A percentile compares a stretch with the other conserved stretches of the same genome.
phyloP scores from a whole-genome alignment of 2,113 vertebrate genomes.

The Rallus limicola region DNA sequence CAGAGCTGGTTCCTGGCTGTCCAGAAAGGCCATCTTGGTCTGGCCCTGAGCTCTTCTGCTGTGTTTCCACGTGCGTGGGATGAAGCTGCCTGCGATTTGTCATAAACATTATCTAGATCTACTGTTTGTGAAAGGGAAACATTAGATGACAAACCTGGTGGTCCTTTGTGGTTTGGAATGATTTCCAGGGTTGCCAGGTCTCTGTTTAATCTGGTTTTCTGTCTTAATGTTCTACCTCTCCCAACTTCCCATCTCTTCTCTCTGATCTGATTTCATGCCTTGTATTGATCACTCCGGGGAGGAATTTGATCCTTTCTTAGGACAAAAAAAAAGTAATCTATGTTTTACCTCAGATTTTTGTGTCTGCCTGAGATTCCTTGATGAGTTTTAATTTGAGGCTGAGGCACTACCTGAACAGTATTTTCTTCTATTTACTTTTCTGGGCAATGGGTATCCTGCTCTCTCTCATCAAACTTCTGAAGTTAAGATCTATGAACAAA shows the following conservation, averaged over 20 bases:
- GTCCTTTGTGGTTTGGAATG: not conserved
- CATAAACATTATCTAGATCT: not conserved
- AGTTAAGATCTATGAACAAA: constrained; percentile 8
- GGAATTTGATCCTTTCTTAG: constrained; percentile 26
- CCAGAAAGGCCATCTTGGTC: rapidly evolving
- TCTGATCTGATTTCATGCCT: constrained; percentile 47
- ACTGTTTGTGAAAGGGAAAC: not conserved
- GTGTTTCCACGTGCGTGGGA: not conserved
- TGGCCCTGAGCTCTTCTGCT: not conserved
- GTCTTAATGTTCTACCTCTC: not conserved
- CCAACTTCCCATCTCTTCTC: not conserved
- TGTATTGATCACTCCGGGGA: constrained; percentile 40
- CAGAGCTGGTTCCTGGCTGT: not conserved
- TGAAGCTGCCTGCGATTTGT: not conserved
- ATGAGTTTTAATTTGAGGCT: constrained; percentile 38
- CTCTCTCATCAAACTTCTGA: not conserved
- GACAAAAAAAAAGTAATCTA: not conserved
- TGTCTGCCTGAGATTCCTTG: constrained; percentile 26
- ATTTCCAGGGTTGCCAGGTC: not conserved
- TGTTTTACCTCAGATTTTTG: constrained; percentile 28
- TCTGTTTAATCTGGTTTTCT: constrained; percentile 5
- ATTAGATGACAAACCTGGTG: not conserved
- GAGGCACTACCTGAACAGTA: not conserved
- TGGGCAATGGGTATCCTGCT: not conserved
- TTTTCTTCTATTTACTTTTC: constrained; percentile 48